phyloP scores from a whole-genome alignment of 2,888 invertebrate genomes.

The Hydrotaea cyrtoneurina region DNA sequence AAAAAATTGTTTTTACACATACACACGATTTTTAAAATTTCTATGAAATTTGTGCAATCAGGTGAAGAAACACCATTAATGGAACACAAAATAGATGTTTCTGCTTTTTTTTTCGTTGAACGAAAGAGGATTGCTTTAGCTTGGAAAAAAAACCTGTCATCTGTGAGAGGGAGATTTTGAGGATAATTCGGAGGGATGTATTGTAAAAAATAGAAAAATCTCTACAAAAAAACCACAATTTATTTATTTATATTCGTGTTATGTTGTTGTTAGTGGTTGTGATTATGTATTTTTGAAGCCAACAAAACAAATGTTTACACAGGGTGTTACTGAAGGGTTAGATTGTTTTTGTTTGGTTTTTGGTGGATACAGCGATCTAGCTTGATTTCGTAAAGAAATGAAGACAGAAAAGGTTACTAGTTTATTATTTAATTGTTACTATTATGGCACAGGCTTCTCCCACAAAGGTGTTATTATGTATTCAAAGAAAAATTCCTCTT shows the following conservation, averaged over 20 bases:
- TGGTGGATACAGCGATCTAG: no score
- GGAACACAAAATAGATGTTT: neutral
- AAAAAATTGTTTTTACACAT: constrained; percentile 19
- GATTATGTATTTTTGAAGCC: neutral
- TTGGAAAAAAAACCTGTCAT: neutral
- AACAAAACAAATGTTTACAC: neutral
- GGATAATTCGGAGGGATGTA: neutral
- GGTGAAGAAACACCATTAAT: constrained; percentile 3
- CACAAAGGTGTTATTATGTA: no score
- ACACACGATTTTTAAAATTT: neutral
- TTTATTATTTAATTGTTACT: no score
- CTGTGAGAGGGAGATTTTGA: neutral
- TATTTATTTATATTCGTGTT: neutral
- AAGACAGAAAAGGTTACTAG: no score
- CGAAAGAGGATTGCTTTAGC: neutral
- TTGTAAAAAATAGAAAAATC: no score
- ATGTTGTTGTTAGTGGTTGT: neutral
- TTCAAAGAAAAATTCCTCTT: no score
- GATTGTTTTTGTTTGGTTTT: no score
- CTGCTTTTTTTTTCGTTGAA: neutral
- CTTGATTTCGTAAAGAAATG: no score
- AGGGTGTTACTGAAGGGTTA: no score
- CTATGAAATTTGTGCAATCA: neutral
- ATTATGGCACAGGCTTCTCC: no score
- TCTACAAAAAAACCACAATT: constrained; percentile 12